phyloP scores from a whole-genome alignment of 2,888 invertebrate species.

The Tolmerus cingulatus region DNA sequence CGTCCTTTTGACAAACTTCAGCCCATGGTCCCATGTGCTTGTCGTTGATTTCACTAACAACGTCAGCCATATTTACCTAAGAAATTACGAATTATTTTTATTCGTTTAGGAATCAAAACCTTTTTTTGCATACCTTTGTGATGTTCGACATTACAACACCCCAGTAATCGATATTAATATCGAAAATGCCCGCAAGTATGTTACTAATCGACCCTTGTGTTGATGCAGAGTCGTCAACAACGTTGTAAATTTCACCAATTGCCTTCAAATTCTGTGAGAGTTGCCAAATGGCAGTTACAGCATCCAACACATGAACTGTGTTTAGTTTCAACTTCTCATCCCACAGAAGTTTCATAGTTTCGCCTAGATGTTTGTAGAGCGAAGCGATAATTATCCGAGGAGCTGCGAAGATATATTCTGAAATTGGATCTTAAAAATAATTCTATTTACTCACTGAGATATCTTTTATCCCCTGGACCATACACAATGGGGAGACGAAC shows the following conservation, averaged over 20 bases:
- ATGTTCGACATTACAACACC: conserved; percentile 82
- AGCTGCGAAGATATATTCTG: conserved; percentile 67
- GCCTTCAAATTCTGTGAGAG: conserved; percentile 68
- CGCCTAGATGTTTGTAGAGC: conserved; percentile 85
- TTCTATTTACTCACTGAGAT: conserved; percentile 72
- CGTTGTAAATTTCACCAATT: conserved; percentile 75
- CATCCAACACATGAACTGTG: conserved; percentile 86
- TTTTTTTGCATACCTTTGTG: conserved; percentile 71
- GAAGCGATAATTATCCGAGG: conserved; percentile 87
- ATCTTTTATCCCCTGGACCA: conserved; percentile 82
- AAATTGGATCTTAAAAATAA: neutral
- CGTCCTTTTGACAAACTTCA: conserved; percentile 78
- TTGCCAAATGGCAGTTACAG: conserved; percentile 83
- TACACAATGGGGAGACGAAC: conserved; percentile 87
- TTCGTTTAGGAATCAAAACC: neutral
- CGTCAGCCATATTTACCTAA: conserved; percentile 78
- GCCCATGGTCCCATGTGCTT: conserved; percentile 94
- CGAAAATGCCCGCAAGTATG: conserved; percentile 81
- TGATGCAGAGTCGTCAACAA: conserved; percentile 83
- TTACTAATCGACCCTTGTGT: conserved; percentile 86
- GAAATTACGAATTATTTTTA: conserved; percentile 35
- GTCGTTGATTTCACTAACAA: conserved; percentile 91
- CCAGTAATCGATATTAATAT: conserved; percentile 87
- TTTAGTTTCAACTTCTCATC: conserved; percentile 83
- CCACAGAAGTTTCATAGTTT: conserved; percentile 93